phyloP scores from a whole-genome alignment of 2,113 vertebrate genomes.

The Catharus bicknelli region DNA sequence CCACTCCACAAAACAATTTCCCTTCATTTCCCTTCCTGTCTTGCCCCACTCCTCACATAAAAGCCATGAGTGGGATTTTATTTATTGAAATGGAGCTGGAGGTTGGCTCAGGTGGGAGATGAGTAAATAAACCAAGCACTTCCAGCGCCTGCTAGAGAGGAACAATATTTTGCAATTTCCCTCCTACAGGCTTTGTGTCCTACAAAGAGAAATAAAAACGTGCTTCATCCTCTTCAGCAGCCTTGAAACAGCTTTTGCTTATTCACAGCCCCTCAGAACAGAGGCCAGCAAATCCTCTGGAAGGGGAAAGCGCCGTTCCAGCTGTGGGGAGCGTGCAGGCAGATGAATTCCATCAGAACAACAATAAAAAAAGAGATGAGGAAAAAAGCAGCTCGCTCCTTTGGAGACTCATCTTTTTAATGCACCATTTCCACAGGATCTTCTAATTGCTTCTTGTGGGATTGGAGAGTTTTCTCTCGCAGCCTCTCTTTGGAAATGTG shows the following conservation, averaged over 20 bases:
- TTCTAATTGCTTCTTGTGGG: slow-evolving; percentile 61
- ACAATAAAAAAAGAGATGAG: slow-evolving; percentile 10
- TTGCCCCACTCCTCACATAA: not conserved
- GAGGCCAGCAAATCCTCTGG: slow-evolving; percentile 26
- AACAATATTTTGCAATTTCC: slow-evolving; percentile 47
- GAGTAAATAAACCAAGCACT: slow-evolving; percentile 20
- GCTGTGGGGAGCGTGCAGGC: not conserved
- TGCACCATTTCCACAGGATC: slow-evolving; percentile 42
- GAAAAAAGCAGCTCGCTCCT: slow-evolving; percentile 7
- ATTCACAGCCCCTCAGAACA: slow-evolving; percentile 1
- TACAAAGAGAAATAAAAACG: slow-evolving; percentile 53
- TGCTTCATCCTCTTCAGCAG: slow-evolving; percentile 11
- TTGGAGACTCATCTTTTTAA: slow-evolving; percentile 58
- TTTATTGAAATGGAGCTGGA: slow-evolving; percentile 7
- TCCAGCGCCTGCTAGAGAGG: not conserved
- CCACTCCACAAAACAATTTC: not conserved
- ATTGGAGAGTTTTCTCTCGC: slow-evolving; percentile 9
- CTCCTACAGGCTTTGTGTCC: slow-evolving; percentile 35
- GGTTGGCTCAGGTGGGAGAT: not conserved
- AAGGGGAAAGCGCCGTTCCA: not conserved
- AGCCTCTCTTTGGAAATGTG: not conserved
- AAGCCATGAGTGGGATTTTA: not conserved
- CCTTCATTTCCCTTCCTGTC: not conserved
- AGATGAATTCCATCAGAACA: slow-evolving; percentile 6
- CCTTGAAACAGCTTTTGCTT: slow-evolving; percentile 37